phyloP scores from a whole-genome alignment of 2,888 invertebrate genomes.

The Lasioglossum marginatum region DNA sequence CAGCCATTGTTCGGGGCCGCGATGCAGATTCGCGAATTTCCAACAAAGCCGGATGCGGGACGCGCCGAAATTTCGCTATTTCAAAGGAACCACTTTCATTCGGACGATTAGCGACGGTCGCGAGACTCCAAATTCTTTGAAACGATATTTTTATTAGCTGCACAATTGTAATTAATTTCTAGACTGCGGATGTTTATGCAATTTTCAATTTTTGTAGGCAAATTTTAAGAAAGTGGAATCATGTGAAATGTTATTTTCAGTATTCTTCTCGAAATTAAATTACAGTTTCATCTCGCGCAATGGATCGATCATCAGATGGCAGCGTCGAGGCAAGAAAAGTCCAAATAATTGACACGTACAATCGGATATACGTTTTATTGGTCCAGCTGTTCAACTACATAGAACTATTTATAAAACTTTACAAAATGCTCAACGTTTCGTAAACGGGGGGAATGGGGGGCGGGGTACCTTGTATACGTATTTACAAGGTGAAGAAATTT shows the following conservation, averaged over 20 bases:
- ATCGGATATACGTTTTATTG: slow-evolving; percentile 73
- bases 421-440: slow-evolving; percentile 72
- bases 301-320: background rate
- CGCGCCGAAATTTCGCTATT: background rate
- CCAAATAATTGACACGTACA: slow-evolving; percentile 55
- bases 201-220: too few species aligned
- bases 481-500: slow-evolving; percentile 65
- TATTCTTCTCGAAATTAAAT: background rate
- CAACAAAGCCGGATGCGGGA: background rate
- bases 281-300: background rate
- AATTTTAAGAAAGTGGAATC: too few species aligned
- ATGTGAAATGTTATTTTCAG: too few species aligned
- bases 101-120: background rate
- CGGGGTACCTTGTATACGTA: slow-evolving; percentile 47
- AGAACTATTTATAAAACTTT: slow-evolving; percentile 74
- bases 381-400: slow-evolving; percentile 73
- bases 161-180: background rate
- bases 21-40: background rate
- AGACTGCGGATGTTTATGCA: too few species aligned
- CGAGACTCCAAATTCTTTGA: background rate
- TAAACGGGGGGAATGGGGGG: slow-evolving; percentile 46
- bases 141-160: background rate
- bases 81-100: background rate
- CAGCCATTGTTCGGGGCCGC: background rate
- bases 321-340: slow-evolving; percentile 11